Base-by-base conservation (phyloP, 2,797 vertebrate species). In the Megaceryle alcyon region DNA sequence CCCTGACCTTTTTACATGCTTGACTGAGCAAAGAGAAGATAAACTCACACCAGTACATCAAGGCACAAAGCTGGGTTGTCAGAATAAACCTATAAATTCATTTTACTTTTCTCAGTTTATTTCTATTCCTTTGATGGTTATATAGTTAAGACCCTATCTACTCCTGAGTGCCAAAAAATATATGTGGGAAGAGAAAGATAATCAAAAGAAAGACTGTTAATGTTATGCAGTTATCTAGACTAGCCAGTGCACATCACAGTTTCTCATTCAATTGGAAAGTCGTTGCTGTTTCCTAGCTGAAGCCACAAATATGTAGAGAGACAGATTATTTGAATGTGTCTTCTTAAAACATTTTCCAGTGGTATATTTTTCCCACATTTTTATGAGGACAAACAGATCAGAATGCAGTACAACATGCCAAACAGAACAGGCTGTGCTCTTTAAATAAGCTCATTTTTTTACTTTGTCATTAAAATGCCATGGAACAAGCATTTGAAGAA, bases 161-260 rank as follows among this genome's bases (percentile, higher is more conserved):
- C 41, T 86, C 69, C 72, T 7, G 28, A 72, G 22, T 31, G 22
- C 35, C 80, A 90, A 94, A 97, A 92, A 96, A 94, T 95, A 94
- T 13, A 66, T 71, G 80, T 90, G 37, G 90, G 87, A 92, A 89
- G 87, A 87, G 66, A 48, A 86, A 90, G 56, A 57, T 76, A 85
- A 91, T 84, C 37, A 83, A 86, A 90, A 77, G 72, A 73, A 87
- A 77, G 29, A 48, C 63, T 76, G 37, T 31, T 61, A 88, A 88
- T 64, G 60, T 88, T 70, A 84, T 49, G 43, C 35, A 76, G 63
- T 76, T 91, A 69, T 53, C 82, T 56, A 84, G 79, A 83, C 26
- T 64, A 88, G 26, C 51, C 51, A 80, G 33, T 33, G 65, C 49
- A 86, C 18, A 69, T 44, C 28, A 75, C 0, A 3, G 12, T 82